Percentiles rank a stretch among this genome's conserved stretches.
phyloP scores from a whole-genome alignment of 2,888 invertebrate species.

The Lasioglossum morio region DNA sequence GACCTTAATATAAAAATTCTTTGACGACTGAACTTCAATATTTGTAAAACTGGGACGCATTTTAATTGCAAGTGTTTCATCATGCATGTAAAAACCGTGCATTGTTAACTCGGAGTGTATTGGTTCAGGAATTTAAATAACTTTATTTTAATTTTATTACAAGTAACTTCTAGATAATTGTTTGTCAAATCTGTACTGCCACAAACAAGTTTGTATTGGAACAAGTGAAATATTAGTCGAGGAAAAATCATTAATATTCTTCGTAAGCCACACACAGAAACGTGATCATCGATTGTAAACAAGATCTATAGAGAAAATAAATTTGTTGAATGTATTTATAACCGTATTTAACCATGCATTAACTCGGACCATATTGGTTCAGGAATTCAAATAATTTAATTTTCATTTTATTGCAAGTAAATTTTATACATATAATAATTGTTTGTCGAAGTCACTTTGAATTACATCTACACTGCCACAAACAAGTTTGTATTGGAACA shows the following conservation, averaged over 20 bases:
- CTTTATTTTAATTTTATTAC: not conserved
- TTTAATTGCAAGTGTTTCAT: not conserved
- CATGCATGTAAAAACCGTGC: not conserved
- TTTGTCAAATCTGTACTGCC: not conserved
- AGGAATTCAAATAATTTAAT: too few species aligned
- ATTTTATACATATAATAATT: too few species aligned
- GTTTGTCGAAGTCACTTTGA: too few species aligned
- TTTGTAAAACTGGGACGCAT: not conserved
- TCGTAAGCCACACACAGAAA: not conserved
- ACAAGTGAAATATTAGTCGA: not conserved
- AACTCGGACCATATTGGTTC: too few species aligned
- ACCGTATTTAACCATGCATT: too few species aligned
- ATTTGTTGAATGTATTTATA: not conserved
- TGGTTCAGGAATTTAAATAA: not conserved
- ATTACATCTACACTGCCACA: not conserved
- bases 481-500: not conserved
- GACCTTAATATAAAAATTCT: not conserved
- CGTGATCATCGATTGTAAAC: too few species aligned
- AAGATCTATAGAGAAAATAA: too few species aligned
- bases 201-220: not conserved
- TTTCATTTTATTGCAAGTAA: too few species aligned
- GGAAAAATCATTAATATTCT: not conserved
- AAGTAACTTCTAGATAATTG: not conserved
- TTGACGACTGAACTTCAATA: not conserved
- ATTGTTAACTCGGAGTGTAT: not conserved